Conservation (phyloP, 2,888 invertebrate species). For the Sarcophaga rosellei region DNA sequence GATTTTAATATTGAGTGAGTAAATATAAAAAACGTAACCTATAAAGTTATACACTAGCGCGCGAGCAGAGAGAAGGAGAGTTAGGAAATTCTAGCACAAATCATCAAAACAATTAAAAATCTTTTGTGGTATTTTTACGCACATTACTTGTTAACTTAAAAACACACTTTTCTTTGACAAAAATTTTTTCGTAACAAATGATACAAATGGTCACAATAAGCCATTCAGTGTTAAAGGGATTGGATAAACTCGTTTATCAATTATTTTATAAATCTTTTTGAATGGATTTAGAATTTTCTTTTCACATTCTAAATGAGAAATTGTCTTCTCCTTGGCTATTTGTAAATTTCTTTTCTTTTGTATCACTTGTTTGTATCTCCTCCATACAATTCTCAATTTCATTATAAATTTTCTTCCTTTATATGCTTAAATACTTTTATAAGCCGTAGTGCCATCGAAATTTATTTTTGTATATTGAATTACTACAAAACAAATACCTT, state of each 20-base stretch:
- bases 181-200: not conserved
- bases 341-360: not conserved
- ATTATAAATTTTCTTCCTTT: not conserved
- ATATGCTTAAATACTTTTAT: slow-evolving; percentile 12
- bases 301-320: not conserved
- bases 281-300: not conserved
- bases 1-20: slow-evolving; percentile 54
- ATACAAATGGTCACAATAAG: not conserved
- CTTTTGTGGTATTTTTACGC: slow-evolving; percentile 51
- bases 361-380: not conserved
- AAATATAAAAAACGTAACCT: slow-evolving; percentile 22
- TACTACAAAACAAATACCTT: slow-evolving; percentile 19
- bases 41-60: not conserved
- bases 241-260: too few species aligned
- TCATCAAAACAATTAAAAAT: slow-evolving; percentile 43
- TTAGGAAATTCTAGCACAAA: slow-evolving; percentile 52
- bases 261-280: too few species aligned
- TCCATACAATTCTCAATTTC: not conserved
- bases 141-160: slow-evolving; percentile 53
- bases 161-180: slow-evolving; percentile 14
- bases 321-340: not conserved
- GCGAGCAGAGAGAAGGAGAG: not conserved
- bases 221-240: not conserved
- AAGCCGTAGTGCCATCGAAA: slow-evolving; percentile 64
- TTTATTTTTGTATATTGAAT: slow-evolving; percentile 49